Base-by-base conservation (phyloP, 1,140 invertebrate species). In the Eurosta solidaginis region DNA sequence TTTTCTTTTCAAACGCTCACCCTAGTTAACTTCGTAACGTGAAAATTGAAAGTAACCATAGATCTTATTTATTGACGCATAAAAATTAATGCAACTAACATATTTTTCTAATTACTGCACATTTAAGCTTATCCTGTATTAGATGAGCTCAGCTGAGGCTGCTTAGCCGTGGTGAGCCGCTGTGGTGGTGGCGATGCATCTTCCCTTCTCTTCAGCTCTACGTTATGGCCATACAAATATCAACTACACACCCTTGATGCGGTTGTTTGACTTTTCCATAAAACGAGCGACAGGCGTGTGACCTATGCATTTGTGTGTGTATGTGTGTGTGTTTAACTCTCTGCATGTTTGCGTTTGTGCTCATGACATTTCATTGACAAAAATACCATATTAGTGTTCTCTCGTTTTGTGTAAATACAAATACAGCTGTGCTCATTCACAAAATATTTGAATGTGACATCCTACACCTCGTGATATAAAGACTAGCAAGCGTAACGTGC, bases 61-160 rank as follows among this genome's bases (percentile, higher is more conserved):
- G 59, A 68, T 68, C 40, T 68, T 68, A 68, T 68, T 68, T 68
- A 68, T 42, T 68, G 59, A 68, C 59, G 59, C 59, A 68, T 68
- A 74, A 74, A 74, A 74, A 74, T 74, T 47, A 44, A 74, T 74
- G 42, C 40, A 47, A 74, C 40, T 47, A 47, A 74, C 73, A 74
- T 74, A 74, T 74, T 74, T 74, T 74, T 74, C 73, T 74, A 74
- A 74, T 74, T 74, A 74, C 73, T 29, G 44, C 73, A 47, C 73
- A 74, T 74, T 74, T 27, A 74, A 74, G 73, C 73, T 74, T 74
- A 74, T 74, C 22, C 73, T 68, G 36, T 2, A 68, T 68, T 52
- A 52, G 22, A n/a, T 36, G 29, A 10, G 59, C 59, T 59, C 27
- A 59, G 54, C 40, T 1, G 14, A 9, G 33, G 14, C 7, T 6